Conservation (phyloP, 2,888 invertebrate species). For the Elysia crispata region DNA sequence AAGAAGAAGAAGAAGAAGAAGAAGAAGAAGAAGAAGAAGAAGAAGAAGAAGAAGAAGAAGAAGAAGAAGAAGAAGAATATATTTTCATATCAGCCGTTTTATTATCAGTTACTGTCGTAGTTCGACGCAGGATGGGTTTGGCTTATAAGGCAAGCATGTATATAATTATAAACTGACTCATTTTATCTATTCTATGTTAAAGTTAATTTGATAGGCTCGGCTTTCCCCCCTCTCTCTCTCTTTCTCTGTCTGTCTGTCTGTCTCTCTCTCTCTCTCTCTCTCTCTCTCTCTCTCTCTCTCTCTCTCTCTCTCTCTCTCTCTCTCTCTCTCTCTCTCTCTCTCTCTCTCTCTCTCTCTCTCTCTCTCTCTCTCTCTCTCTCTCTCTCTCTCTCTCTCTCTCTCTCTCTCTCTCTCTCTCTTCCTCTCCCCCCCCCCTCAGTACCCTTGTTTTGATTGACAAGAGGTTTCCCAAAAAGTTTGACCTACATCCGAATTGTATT, state of each 20-base stretch:
- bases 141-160: too few species aligned
- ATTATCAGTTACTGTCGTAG: too few species aligned
- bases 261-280: neutral
- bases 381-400: constrained; percentile 10
- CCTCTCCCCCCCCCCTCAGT: neutral
- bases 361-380: constrained; percentile 6
- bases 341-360: neutral
- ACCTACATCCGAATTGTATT: too few species aligned
- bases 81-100: too few species aligned
- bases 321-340: constrained; percentile 3
- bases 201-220: too few species aligned
- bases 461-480: too few species aligned
- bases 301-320: neutral
- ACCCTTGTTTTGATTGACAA: too few species aligned
- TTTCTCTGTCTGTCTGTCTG: neutral
- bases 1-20: neutral
- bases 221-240: neutral
- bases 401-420: neutral
- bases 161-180: too few species aligned
- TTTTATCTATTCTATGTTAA: too few species aligned
- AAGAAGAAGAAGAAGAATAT: neutral
- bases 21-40: neutral
- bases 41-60: neutral
- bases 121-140: too few species aligned
- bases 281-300: neutral